Conservation (phyloP, 2,113 vertebrate genomes). For the Callipepla squamata region DNA sequence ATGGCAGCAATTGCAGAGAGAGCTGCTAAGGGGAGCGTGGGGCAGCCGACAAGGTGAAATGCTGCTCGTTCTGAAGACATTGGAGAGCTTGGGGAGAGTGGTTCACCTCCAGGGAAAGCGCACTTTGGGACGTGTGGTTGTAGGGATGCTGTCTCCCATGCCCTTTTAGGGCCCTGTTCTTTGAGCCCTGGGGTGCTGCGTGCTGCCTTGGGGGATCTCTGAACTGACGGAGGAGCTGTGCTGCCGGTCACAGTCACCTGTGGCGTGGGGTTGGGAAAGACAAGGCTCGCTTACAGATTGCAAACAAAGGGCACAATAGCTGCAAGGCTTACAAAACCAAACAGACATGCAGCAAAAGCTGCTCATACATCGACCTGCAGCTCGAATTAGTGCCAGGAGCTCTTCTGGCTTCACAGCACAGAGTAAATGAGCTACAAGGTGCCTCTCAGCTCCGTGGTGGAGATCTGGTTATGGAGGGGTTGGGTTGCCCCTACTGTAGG, state of each 20-base stretch:
- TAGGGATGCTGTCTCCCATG: background rate
- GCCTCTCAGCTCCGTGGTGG: background rate
- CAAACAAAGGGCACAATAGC: background rate
- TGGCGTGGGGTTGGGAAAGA: background rate
- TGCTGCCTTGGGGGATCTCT: rapidly evolving
- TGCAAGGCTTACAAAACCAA: background rate
- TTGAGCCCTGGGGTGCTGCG: background rate
- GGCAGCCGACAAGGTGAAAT: background rate
- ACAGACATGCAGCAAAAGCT: background rate
- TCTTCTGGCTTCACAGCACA: background rate
- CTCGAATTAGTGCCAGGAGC: background rate
- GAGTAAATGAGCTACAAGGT: background rate
- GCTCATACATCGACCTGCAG: rapidly evolving
- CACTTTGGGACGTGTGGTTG: rapidly evolving
- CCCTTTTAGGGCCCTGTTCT: rapidly evolving
- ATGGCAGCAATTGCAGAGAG: rapidly evolving
- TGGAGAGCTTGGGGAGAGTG: rapidly evolving
- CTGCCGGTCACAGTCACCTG: rapidly evolving
- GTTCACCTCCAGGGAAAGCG: background rate
- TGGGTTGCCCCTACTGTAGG: background rate
- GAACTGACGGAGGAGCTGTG: rapidly evolving
- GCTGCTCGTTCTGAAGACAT: rapidly evolving
- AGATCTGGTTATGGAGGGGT: background rate
- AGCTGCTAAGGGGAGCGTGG: background rate
- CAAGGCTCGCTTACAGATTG: background rate